Evolutionary conservation across 2,888 invertebrate species (phyloP).

Genomic region (Eucera pruinosa): DNA sequence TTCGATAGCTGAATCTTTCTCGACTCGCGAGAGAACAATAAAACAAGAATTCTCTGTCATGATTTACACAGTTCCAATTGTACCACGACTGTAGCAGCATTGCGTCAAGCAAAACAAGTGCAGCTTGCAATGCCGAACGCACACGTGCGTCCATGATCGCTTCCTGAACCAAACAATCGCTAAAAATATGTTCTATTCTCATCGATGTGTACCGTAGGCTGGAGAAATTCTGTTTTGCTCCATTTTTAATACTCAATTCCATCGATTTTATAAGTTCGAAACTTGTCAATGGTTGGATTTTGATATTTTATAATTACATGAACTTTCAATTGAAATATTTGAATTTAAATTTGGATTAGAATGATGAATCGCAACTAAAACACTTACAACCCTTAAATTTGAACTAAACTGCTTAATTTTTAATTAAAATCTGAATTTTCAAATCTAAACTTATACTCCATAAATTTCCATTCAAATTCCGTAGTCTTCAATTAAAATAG

Average conservation of each 20-base stretch:
- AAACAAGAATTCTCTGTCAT: slow-evolving; percentile 12
- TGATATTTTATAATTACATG: too few species aligned
- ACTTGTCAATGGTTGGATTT: neutral
- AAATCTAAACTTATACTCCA: neutral
- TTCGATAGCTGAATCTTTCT: slow-evolving; percentile 14
- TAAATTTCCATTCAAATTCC: neutral
- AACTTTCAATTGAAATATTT: neutral
- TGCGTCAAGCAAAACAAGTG: slow-evolving; percentile 20
- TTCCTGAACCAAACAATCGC: neutral
- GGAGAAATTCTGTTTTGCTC: neutral
- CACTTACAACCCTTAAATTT: neutral
- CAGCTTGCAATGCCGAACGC: slow-evolving; percentile 11
- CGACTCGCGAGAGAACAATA: neutral
- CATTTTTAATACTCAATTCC: neutral
- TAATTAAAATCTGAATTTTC: neutral
- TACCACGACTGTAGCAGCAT: slow-evolving; percentile 7
- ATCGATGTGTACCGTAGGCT: neutral
- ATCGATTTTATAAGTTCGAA: neutral
- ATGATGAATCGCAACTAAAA: neutral
- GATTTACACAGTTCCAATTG: slow-evolving; percentile 7
- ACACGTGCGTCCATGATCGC: slow-evolving; percentile 10
- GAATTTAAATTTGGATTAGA: neutral
- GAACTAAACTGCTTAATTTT: neutral
- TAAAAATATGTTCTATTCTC: slow-evolving; percentile 18
- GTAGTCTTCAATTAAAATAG: too few species aligned